Evolutionary conservation across 2,797 vertebrate genomes (phyloP), one percentile per base, ranked within the genome.

Genomic region (Sebastes steindachneri): DNA sequence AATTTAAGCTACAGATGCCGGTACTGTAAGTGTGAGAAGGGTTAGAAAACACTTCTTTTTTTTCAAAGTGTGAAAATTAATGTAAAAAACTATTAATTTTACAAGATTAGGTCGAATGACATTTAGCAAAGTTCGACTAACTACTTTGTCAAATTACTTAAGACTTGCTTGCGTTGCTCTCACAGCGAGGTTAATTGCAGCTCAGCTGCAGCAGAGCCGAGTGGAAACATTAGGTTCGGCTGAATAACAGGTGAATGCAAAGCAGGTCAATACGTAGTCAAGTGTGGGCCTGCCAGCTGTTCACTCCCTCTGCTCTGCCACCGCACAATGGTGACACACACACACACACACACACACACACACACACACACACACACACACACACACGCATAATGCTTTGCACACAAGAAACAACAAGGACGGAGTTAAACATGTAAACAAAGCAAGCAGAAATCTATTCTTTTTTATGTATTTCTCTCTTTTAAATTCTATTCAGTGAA

Each of bases 201-300:
- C 88, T 91, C 85, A 90, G 91, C 85, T 84, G 89, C 87, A 75
- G 80, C 62, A 68, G 88, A 88, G 86, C 85, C 85, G 79, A 90
- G 90, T 89, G 88, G 88, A 93, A 92, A 91, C 88, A 92, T 93
- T 93, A 93, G 87, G 89, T 91, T 91, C 62, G 81, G 85, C 86
- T 95, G 92, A 92, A 92, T 92, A 93, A 93, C 93, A 92, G 93
- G 93, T 94, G 93, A 94, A 94, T 92, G 89, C 93, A 95, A 94
- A 95, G 86, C 93, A 95, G 89, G 93, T 94, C 92, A 94, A 80
- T 90, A 86, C 19, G 86, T 93, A 91, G 90, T 93, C 81, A 86
- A 93, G 93, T 94, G 92, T 88, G 86, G 89, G 83, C 85, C 83
- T 86, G 92, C 92, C 93, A 95, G 94, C 92, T 95, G 90, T 93